A percentile compares a stretch with the other conserved stretches of the same genome.
Conservation (phyloP, 2,113 vertebrate species). For the Dasyornis broadbenti region DNA sequence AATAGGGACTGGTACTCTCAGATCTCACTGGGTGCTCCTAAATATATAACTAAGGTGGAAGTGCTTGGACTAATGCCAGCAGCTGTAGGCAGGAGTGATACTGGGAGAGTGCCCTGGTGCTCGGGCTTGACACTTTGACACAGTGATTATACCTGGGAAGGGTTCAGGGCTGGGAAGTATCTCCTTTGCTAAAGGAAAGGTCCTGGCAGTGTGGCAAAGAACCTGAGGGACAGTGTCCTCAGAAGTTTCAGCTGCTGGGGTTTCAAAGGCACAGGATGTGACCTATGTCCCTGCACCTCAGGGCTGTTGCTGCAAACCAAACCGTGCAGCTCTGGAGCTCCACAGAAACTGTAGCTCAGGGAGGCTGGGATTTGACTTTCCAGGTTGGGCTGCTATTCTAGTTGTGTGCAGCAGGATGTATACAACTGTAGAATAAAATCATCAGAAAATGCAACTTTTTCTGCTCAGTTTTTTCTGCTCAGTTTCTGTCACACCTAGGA, state of each 20-base stretch:
- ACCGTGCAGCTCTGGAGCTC: neutral
- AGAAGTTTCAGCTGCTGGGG: neutral
- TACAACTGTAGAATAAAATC: neutral
- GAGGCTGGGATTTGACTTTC: neutral
- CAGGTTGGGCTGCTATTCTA: neutral
- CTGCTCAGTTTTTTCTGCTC: neutral
- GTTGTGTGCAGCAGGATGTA: neutral
- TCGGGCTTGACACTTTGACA: neutral
- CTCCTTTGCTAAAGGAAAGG: neutral
- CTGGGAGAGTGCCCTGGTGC: neutral
- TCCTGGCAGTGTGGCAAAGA: neutral
- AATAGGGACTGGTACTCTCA: neutral
- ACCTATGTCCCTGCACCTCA: neutral
- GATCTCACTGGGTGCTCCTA: neutral
- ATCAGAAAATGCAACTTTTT: neutral
- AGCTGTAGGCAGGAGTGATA: neutral
- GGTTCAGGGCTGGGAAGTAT: neutral
- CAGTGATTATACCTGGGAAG: neutral
- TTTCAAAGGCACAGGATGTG: neutral
- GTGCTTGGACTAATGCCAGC: neutral
- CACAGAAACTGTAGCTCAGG: neutral
- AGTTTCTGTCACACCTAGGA: no score
- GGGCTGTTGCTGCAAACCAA: neutral
- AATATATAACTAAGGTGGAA: neutral
- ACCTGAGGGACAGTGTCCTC: neutral